Evolutionary conservation across 2,113 vertebrate species (phyloP), one percentile per base, ranked within the genome.

Genomic region (Alces alces): DNA sequence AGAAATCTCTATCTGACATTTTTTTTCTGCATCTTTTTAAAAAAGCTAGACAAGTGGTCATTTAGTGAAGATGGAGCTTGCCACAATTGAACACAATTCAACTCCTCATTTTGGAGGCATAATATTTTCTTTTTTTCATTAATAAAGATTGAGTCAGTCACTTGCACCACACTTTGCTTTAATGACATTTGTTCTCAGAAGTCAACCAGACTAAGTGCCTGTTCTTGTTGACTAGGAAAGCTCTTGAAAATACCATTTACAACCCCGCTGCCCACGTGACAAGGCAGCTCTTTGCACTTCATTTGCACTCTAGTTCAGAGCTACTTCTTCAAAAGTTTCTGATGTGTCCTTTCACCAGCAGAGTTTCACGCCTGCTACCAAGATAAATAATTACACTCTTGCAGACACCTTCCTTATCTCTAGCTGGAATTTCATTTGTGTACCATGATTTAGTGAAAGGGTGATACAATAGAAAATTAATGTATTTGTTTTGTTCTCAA

Each of bases 171-270:
- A 97, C 61, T 96, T 97, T 86, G 66, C 87, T 97, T 89, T 4
- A 4, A 97, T 97, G 95, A 89, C 79, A 78, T 95, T 97, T 98
- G 92, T 89, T 98, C 50, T 45, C 47, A 97, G 50, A 39, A 84
- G 92, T 45, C 80, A 92, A 94, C 85, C n/a, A 97, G 98, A 97
- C 87, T 86, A 97, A 97, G 66, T 88, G 98, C 93, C 97, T 55
- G 58, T 93, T 97, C 96, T 95, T 93, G 92, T 52, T 57, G 60
- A 57, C 82, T 94, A 64, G 85, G 89, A 95, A 94, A 89, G 76
- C 87, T 92, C 96, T 97, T 86, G 85, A 97, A 98, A 98, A 95
- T 13, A 50, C 36, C 88, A 96, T 97, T 98, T 96, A 96, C 79
- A 95, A 91, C 39, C 39, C 39, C 9, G 36, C 83, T 28, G 82